Base-by-base conservation (phyloP, 2,888 invertebrate species). In the Pemphredon lugubris region DNA sequence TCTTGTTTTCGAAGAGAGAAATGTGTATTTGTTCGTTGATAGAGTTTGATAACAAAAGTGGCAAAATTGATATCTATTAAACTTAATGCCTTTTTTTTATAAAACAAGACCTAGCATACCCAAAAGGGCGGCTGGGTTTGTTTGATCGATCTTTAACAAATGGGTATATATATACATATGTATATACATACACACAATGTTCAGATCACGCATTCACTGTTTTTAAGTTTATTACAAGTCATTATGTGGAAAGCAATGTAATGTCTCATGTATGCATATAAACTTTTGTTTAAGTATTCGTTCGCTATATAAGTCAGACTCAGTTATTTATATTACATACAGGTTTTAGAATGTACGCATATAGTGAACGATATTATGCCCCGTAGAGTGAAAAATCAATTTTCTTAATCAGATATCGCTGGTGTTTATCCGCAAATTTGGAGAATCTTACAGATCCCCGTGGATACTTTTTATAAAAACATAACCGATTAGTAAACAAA, bases 211-310 rank as follows among this genome's bases (percentile, higher is more conserved):
- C 16, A 11, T 14, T 6, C 14, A 20, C 18, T 50, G n/a, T 34
- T 32, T 3, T 9, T 37, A 42, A 34, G 14, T 54, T 30, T 39
- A 47, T 39, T 45, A 20, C 6, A 18, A 63, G n/a, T n/a, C 58
- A 71, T 74, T 54, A 70, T 74, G 71, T 74, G 71, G 75, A 78
- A 74, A 77, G 74, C 78, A 78, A 77, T 69, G 53, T 44, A 21
- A 77, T 63, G 23, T 13, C 40, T 63, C 11, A 13, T 51, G 6
- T 59, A 53, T 48, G 16, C 39, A 47, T 21, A 60, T 47, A 58
- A 37, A 34, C 26, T 30, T 59, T 58, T 67, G 16, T 48, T 51
- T 39, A 57, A 39, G 42, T 18, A 42, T 48, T 50, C 26, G 14
- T 32, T 53, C 69, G 37, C 13, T 60, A 16, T 39, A 48, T 44